A percentile compares a stretch with the other conserved stretches of the same genome.
Conservation (phyloP, 2,113 vertebrate species). For the Varanus komodoensis region DNA sequence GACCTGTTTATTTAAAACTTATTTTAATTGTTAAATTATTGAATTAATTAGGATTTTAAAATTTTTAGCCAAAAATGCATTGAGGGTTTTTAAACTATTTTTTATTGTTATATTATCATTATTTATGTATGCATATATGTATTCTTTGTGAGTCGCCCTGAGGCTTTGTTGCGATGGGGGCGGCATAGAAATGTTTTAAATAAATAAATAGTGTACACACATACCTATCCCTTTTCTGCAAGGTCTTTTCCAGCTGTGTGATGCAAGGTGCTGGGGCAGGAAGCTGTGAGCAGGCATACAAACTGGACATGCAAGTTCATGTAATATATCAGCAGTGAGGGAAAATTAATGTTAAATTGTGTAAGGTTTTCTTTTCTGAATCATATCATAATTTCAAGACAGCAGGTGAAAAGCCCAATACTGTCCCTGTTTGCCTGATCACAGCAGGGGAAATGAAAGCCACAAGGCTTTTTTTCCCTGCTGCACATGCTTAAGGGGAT, state of each 20-base stretch:
- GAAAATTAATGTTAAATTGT: not conserved
- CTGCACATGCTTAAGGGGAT: too few relatives aligned
- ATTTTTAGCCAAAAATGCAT: too few relatives aligned
- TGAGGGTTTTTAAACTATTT: too few relatives aligned
- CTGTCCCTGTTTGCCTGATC: not conserved
- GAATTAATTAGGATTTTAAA: too few relatives aligned
- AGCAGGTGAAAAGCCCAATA: not conserved
- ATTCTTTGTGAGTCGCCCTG: too few relatives aligned
- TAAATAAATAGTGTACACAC: not conserved
- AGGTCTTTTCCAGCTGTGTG: not conserved
- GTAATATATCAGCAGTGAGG: not conserved
- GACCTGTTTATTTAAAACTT: too few relatives aligned
- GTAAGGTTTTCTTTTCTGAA: not conserved
- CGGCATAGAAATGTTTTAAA: too few relatives aligned
- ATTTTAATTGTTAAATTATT: too few relatives aligned
- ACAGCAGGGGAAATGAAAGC: not conserved
- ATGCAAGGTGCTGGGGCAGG: not conserved
- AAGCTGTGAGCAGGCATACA: not conserved
- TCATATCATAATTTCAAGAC: not conserved
- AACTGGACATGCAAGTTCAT: not conserved
- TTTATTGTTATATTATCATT: too few relatives aligned
- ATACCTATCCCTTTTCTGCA: not conserved
- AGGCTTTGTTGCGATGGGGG: too few relatives aligned
- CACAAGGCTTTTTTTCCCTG: not conserved
- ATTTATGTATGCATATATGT: too few relatives aligned